Base-by-base conservation (phyloP, 2,797 vertebrate species). In the Pogonophryne albipinna region DNA sequence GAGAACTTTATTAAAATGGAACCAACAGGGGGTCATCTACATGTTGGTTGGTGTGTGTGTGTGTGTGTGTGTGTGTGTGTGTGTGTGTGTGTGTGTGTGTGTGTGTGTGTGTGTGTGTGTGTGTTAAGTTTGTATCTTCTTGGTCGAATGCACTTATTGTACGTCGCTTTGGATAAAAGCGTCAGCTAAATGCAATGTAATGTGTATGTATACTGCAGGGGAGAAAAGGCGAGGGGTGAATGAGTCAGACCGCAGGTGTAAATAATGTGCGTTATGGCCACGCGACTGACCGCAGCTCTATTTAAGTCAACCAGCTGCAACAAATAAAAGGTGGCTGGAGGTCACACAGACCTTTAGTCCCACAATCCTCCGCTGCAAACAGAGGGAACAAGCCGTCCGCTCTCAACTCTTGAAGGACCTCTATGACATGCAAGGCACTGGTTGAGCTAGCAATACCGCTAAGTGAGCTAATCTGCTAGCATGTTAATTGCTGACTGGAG, bases 271-370 rank as follows among this genome's bases (percentile, higher is more conserved):
- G 60, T 89, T 90, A 86, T 19, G 46, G 84, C 56, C 68, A 41
- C 19, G 45, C 58, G 6, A 65, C 85, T 88, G 88, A 87, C 84
- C 87, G 81, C 80, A 65, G 74, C 85, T 89, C 85, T 85, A 88
- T 76, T 87, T 86, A 84, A 89, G 87, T 89, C 87, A 91, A 89
- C 89, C 87, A 87, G 78, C 85, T 85, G 89, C 87, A 82, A 90
- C 85, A 92, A 93, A 94, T 89, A 85, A 88, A 90, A 90, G 89
- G 80, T 88, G 76, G 82, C 80, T 91, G 62, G 89, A 92, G 90
- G 92, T 91, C 88, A 91, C 59, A 6, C n/a, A 59, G 74, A 89
- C 74, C 84, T 83, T 71, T 14, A 45, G 52, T 79, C 76, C 80
- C 63, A 76, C 46, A 74, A 76, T 66, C 27, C 62, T 53, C 14